Percentiles rank a stretch among this genome's conserved stretches.
These are phyloP conservation scores for Nephrocerus scutellatus DNA, from an alignment of 2,888 invertebrate species.

Conservation along the genomic window DNA sequence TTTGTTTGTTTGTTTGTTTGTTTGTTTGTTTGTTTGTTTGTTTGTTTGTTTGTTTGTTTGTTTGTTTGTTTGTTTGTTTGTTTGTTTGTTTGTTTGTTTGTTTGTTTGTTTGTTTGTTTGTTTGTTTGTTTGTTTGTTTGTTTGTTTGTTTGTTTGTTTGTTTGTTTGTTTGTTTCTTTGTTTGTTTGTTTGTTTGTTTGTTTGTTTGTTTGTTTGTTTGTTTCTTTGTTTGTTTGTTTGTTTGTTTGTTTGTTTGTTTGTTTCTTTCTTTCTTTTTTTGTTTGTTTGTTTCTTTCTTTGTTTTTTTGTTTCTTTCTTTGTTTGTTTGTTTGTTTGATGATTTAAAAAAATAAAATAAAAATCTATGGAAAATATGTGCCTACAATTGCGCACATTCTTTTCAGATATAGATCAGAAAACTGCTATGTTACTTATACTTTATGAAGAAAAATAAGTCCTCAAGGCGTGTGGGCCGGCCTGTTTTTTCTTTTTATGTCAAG, in stretches of 20 bases:
- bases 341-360: not conserved
- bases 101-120: not conserved
- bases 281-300: constrained; percentile 14
- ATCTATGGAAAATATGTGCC: not conserved
- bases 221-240: constrained; percentile 2
- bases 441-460: constrained; percentile 25
- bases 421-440: not conserved
- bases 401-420: constrained; percentile 1
- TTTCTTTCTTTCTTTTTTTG: constrained; percentile 18
- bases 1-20: not conserved
- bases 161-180: not conserved
- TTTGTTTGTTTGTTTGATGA: not conserved
- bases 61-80: constrained; percentile 1
- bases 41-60: not conserved
- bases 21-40: not conserved
- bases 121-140: constrained; percentile 19
- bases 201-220: constrained; percentile 2
- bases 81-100: constrained; percentile 5
- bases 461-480: constrained; percentile 24
- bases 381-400: not conserved
- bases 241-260: constrained; percentile 5
- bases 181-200: not conserved
- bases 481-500: too few species aligned
- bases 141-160: constrained; percentile 7
- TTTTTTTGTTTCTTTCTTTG: not conserved